Evolutionary conservation across 37 sponge, comb jelly and placozoan species (phyloP).

Genomic region (Amphimedon queenslandica): DNA sequence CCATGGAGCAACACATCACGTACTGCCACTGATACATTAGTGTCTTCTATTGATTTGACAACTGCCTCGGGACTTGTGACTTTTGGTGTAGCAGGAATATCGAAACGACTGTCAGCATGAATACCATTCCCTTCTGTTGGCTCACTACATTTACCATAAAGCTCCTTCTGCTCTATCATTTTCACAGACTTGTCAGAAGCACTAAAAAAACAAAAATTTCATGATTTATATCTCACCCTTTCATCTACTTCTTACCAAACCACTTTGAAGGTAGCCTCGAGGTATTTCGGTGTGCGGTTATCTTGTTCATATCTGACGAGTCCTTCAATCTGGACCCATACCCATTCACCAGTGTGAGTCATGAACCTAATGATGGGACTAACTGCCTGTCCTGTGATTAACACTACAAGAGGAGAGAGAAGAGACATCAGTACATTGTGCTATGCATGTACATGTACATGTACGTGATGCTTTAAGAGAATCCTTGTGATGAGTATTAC

Average conservation of each 20-base stretch:
- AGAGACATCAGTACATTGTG: neutral
- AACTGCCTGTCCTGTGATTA: conserved; percentile 38
- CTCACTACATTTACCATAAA: conserved; percentile 13
- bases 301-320: conserved; percentile 41
- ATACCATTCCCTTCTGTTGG: neutral
- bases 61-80: conserved; percentile 4
- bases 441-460: conserved; percentile 6
- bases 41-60: conserved; percentile 4
- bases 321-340: conserved; percentile 68
- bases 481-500: neutral
- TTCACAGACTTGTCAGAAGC: conserved; percentile 7
- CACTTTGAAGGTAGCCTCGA: conserved; percentile 34
- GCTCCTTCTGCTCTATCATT: conserved; percentile 58
- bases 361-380: conserved; percentile 67
- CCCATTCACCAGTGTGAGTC: conserved; percentile 56
- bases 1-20: conserved; percentile 24
- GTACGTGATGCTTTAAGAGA: too few relatives aligned
- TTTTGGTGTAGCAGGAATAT: neutral
- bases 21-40: conserved; percentile 13
- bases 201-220: neutral
- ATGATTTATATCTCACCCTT: neutral
- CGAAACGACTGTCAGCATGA: conserved; percentile 1
- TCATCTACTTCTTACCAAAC: conserved; percentile 36
- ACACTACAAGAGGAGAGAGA: conserved; percentile 22
- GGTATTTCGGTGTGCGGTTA: conserved; percentile 26